These are phyloP conservation scores for Ctenomys sociabilis DNA, from an alignment of 2,113 vertebrate genomes.

Conservation along the genomic window DNA sequence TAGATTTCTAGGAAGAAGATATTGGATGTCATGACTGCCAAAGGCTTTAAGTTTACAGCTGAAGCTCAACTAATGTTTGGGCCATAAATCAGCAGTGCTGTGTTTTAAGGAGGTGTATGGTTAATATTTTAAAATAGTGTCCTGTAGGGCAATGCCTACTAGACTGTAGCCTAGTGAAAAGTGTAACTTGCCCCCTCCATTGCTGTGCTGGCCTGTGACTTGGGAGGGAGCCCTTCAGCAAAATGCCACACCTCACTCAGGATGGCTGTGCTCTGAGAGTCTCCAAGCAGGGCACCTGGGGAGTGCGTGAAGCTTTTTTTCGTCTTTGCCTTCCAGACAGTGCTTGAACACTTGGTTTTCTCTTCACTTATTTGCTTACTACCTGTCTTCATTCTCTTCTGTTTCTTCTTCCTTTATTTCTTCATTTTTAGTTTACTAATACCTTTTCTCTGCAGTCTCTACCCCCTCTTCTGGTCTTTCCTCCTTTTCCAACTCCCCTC, in stretches of 20 bases:
- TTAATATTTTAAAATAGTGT: not conserved
- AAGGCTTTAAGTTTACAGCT: not conserved
- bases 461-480: accelerated
- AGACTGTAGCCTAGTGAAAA: not conserved
- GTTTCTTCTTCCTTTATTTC: no score
- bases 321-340: not conserved
- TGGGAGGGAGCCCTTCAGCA: not conserved
- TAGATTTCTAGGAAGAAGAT: not conserved
- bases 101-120: not conserved
- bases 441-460: not conserved
- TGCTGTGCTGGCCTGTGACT: not conserved
- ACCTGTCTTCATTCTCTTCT: no score
- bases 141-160: not conserved
- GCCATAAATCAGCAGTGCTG: not conserved
- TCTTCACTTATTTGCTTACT: not conserved
- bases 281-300: not conserved
- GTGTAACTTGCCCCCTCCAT: no score
- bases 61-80: not conserved
- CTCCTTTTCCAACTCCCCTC: no score
- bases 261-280: not conserved
- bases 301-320: not conserved
- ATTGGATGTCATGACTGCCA: not conserved
- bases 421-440: not conserved
- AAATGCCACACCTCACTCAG: no score
- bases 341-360: not conserved